Conservation (phyloP, 2,797 vertebrate species). For the Morus bassanus region DNA sequence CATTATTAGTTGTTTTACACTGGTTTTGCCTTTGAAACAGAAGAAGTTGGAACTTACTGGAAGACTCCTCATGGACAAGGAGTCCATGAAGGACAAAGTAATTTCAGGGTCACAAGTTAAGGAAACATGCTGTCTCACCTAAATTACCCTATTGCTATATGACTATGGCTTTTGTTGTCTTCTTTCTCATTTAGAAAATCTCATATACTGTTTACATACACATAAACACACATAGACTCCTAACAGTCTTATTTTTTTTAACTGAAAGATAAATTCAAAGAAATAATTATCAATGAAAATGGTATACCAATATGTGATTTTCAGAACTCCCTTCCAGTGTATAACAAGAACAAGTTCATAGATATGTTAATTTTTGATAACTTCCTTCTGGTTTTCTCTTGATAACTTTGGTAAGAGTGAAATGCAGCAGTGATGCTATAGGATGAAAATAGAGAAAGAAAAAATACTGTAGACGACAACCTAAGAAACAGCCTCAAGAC, state of each 20-base stretch:
- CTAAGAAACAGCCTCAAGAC: not conserved
- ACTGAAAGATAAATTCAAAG: not conserved
- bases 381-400: not conserved
- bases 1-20: not conserved
- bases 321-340: not conserved
- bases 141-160: not conserved
- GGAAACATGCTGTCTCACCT: not conserved
- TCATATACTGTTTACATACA: not conserved
- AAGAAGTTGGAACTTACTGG: not conserved
- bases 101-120: not conserved
- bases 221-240: not conserved
- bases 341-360: not conserved
- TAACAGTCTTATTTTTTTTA: not conserved
- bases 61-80: not conserved
- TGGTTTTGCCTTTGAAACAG: not conserved
- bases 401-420: not conserved
- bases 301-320: not conserved
- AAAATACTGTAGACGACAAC: not conserved
- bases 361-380: not conserved
- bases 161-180: not conserved
- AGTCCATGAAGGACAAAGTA: not conserved
- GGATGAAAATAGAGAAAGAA: not conserved
- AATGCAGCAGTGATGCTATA: not conserved
- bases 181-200: not conserved
- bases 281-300: not conserved